Evolutionary conservation across 2,888 invertebrate genomes (phyloP).

Genomic region (Ochropleura leucogaster): DNA sequence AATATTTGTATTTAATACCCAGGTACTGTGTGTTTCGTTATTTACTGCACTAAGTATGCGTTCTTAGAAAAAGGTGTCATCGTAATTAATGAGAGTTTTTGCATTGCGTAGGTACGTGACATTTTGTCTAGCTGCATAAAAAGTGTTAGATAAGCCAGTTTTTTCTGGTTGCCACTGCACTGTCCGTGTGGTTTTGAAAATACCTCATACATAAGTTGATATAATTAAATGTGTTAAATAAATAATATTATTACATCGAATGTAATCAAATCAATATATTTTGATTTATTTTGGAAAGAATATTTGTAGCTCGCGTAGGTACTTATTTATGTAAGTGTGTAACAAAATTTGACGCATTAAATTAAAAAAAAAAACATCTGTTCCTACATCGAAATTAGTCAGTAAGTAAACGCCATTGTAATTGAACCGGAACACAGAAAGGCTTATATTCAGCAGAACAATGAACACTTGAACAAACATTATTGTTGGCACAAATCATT

Average conservation of each 20-base stretch:
- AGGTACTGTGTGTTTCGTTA: neutral
- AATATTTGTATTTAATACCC: neutral
- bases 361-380: conserved; percentile 10
- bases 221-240: too few species aligned
- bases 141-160: neutral
- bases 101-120: neutral
- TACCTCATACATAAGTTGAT: too few species aligned
- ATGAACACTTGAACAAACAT: conserved; percentile 47
- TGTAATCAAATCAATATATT: too few species aligned
- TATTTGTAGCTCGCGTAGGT: neutral
- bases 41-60: neutral
- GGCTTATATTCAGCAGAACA: conserved; percentile 16
- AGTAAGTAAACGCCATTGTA: conserved; percentile 18
- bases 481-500: conserved; percentile 19
- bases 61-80: neutral
- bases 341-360: neutral
- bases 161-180: neutral
- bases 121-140: conserved; percentile 9
- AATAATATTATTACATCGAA: too few species aligned
- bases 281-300: neutral
- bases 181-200: too few species aligned
- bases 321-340: too few species aligned
- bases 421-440: conserved; percentile 22
- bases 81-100: conserved; percentile 14
- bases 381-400: neutral